Base-by-base conservation (phyloP, 1,140 invertebrate genomes). In the Bradynema listronoti region DNA sequence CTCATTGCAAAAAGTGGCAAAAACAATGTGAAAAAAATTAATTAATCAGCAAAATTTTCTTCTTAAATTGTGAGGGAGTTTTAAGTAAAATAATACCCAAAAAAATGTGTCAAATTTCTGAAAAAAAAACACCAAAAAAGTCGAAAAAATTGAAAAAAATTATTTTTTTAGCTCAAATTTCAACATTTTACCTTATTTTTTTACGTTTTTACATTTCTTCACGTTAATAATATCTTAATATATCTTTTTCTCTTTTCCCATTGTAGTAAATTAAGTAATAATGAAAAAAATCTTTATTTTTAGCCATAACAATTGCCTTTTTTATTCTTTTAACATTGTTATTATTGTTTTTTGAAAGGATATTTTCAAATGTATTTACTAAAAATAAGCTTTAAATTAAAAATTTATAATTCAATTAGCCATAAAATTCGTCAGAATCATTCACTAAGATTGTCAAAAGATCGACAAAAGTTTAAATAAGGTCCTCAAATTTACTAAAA, bases 21-120 rank as follows among this genome's bases (percentile, higher is more conserved):
- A 45, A n/a, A 16, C 3, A 24, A 5, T 14, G 30, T 14, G 5
- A 29, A 22, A 46, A 43, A 6, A 11, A 46, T 2, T 29, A 46
- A 27, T 46, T 46, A 46, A 46, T 14, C 45, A 46, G 14, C 3
- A 46, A 46, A 46, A 46, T 46, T 46, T 46, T 46, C 3, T 24
- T 46, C 16, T 46, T 46, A 16, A 24, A 27, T 46, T 46, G 30
- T 24, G 25, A 27, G 45, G 30, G 30, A 22, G 16, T 27, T 22
- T 22, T 6, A 1, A 27, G 25, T 24, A 29, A 5, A 29, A 46
- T 27, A 46, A 46, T 27, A 24, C 46, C 1, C 46, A 47, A 33
- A 16, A 47, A 33, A 42, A 54, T 0, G 29, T 3, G 29, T 47
- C n/a, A 14, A 4, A 25, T 54, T 25, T 33, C 5, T 42, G n/a